These are phyloP conservation scores for Misgurnus mizolepis DNA, from an alignment of 2,113 vertebrate genomes.

Conservation along the genomic window DNA sequence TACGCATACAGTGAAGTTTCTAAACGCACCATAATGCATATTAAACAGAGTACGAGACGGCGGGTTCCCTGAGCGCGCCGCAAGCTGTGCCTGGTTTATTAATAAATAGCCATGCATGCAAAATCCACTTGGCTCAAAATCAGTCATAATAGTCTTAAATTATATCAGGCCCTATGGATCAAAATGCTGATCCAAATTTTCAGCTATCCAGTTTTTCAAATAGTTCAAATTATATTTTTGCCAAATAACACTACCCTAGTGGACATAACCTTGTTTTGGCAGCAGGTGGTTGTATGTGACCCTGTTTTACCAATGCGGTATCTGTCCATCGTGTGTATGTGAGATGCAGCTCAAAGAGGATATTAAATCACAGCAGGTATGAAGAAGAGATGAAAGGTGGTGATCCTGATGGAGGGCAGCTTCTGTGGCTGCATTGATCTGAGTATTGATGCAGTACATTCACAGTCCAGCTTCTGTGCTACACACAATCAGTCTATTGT, in stretches of 20 bases:
- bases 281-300: neutral
- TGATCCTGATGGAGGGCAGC: constrained; percentile 3
- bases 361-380: constrained; percentile 34
- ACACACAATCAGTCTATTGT: constrained; percentile 26
- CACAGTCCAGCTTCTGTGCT: constrained; percentile 5
- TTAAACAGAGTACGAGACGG: too few species aligned
- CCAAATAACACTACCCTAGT: neutral
- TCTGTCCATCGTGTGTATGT: neutral
- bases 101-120: too few species aligned
- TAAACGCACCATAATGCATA: too few species aligned
- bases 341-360: neutral
- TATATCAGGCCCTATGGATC: neutral
- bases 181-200: neutral
- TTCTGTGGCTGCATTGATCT: constrained; percentile 26
- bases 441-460: constrained; percentile 20
- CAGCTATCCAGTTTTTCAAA: neutral
- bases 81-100: too few species aligned
- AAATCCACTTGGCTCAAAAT: too few species aligned
- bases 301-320: neutral
- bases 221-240: neutral
- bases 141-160: neutral
- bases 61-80: too few species aligned
- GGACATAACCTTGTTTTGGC: neutral
- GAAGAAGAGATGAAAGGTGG: constrained; percentile 39
- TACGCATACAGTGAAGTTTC: too few species aligned